Conservation (phyloP, 2,113 vertebrate genomes). For the Ivindomyrus marchei region DNA sequence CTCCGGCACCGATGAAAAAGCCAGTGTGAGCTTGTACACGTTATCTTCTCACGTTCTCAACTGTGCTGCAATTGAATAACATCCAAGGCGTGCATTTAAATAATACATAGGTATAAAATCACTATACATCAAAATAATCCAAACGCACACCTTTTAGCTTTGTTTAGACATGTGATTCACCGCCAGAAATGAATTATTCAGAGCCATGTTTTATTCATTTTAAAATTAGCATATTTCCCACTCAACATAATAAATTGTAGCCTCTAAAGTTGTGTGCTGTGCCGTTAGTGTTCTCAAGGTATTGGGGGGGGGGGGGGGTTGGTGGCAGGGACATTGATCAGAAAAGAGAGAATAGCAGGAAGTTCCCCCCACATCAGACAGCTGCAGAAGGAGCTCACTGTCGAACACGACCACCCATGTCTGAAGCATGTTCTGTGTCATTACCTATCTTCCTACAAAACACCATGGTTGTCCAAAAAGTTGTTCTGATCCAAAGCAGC, state of each 20-base stretch:
- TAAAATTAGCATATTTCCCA: slow-evolving; percentile 53
- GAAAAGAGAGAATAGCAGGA: background rate
- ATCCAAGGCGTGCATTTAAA: background rate
- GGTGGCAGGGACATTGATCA: slow-evolving; percentile 8
- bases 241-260: slow-evolving; percentile 37
- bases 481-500: slow-evolving; percentile 37
- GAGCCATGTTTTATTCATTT: slow-evolving; percentile 39
- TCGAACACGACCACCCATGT: slow-evolving; percentile 25
- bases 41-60: background rate
- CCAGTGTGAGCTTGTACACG: background rate
- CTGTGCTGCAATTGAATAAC: background rate
- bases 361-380: background rate
- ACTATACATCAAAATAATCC: slow-evolving; percentile 10
- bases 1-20: background rate
- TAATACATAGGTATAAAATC: slow-evolving; percentile 9
- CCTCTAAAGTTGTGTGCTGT: slow-evolving; percentile 33
- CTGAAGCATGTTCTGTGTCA: slow-evolving; percentile 14
- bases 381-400: slow-evolving; percentile 17
- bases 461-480: slow-evolving; percentile 32
- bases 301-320: background rate
- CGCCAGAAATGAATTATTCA: background rate
- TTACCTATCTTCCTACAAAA: slow-evolving; percentile 7
- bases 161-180: slow-evolving; percentile 32
- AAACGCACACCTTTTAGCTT: background rate
- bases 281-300: background rate